Percentiles rank a stretch among this genome's conserved stretches.
phyloP scores from a whole-genome alignment of 2,113 vertebrate genomes.

The Excalfactoria chinensis region DNA sequence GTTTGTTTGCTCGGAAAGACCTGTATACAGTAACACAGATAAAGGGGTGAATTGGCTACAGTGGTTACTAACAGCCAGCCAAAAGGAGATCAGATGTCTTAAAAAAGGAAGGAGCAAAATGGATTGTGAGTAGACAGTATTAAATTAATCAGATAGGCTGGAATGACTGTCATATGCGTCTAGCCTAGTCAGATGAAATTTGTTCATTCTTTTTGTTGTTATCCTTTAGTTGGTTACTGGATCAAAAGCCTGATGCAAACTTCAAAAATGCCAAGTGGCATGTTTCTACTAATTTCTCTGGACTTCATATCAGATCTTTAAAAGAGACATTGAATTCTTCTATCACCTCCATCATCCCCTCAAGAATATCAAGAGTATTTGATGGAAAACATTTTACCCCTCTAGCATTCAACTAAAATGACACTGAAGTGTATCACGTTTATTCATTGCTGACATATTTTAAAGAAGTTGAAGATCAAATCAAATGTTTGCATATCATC shows the following conservation, averaged over 20 bases:
- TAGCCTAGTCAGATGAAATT: not conserved
- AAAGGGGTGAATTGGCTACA: not conserved
- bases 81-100: constrained; percentile 17
- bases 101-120: constrained; percentile 4
- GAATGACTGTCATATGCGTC: not conserved
- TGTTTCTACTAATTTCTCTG: not conserved
- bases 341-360: not conserved
- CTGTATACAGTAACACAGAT: not conserved
- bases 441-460: not conserved
- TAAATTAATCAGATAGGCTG: constrained; percentile 8
- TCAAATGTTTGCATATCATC: not conserved
- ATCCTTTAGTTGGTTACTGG: not conserved
- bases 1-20: not conserved
- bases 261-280: not conserved
- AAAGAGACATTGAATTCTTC: not conserved
- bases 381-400: not conserved
- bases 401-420: not conserved
- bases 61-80: constrained; percentile 29
- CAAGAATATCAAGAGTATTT: not conserved
- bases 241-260: not conserved
- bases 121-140: not conserved
- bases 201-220: not conserved
- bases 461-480: not conserved
- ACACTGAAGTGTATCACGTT: not conserved
- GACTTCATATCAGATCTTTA: not conserved